phyloP scores from a whole-genome alignment of 2,113 vertebrate genomes.

The Cyphomyrus discorhynchus region DNA sequence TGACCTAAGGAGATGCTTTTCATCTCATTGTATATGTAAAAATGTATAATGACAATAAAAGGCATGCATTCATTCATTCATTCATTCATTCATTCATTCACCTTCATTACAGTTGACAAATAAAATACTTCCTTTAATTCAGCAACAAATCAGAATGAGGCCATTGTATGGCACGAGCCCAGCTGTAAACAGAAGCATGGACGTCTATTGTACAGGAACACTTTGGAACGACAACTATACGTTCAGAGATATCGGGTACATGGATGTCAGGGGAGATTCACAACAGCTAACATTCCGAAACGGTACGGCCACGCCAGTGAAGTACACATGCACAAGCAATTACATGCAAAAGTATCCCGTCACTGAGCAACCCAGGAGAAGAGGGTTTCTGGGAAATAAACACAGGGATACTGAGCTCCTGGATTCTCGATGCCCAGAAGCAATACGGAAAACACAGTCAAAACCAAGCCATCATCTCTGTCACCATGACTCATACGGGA shows the following conservation, averaged over 20 bases:
- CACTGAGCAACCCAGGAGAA: not conserved
- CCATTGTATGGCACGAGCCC: not conserved
- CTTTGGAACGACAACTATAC: not conserved
- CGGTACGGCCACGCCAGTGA: not conserved
- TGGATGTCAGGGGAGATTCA: not conserved
- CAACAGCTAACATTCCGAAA: not conserved
- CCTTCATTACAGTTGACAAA: not conserved
- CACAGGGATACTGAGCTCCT: not conserved
- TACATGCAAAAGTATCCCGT: not conserved
- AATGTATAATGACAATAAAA: too few relatives aligned
- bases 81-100: too few relatives aligned
- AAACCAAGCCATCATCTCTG: not conserved
- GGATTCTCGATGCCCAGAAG: not conserved
- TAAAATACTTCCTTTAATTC: not conserved
- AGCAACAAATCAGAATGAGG: not conserved
- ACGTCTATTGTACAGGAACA: not conserved
- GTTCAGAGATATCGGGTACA: not conserved
- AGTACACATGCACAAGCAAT: not conserved
- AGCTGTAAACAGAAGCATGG: not conserved
- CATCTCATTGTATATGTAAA: too few relatives aligned
- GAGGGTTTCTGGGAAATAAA: not conserved
- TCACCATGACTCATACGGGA: not conserved
- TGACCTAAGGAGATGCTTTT: too few relatives aligned
- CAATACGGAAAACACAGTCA: not conserved
- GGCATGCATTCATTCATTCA: too few relatives aligned